phyloP scores from a whole-genome alignment of 2,888 invertebrate genomes.

The Priocnemis perturbator region DNA sequence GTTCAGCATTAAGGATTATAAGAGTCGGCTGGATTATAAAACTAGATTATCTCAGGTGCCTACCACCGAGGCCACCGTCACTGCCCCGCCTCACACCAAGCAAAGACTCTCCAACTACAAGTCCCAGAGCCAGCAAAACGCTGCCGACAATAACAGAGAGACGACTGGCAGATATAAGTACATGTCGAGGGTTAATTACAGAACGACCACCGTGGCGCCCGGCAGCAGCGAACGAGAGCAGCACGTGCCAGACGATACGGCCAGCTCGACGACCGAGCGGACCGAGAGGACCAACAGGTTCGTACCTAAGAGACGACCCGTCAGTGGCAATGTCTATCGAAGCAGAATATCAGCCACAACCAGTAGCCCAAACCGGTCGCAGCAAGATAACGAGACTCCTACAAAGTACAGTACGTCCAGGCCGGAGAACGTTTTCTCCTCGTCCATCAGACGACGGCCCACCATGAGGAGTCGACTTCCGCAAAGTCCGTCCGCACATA shows the following conservation, averaged over 20 bases:
- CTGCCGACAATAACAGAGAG: constrained; percentile 47
- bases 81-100: constrained; percentile 25
- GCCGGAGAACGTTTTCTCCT: constrained; percentile 65
- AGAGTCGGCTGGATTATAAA: constrained; percentile 79
- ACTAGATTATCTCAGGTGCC: constrained; percentile 52
- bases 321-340: constrained; percentile 63
- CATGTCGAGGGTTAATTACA: constrained; percentile 62
- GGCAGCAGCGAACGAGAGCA: constrained; percentile 37
- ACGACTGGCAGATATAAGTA: constrained; percentile 66
- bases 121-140: constrained; percentile 17
- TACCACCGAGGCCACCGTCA: constrained; percentile 46
- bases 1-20: constrained; percentile 87
- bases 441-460: constrained; percentile 63
- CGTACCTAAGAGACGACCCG: constrained; percentile 63
- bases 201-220: constrained; percentile 56
- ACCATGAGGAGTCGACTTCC: constrained; percentile 52
- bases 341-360: constrained; percentile 58
- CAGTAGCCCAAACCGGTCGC: constrained; percentile 22
- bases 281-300: constrained; percentile 60
- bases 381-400: constrained; percentile 29
- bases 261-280: constrained; percentile 60
- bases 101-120: constrained; percentile 36
- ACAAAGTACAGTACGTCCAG: constrained; percentile 57
- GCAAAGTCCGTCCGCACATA: constrained; percentile 32
- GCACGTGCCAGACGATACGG: neutral